A percentile compares a stretch with the other conserved stretches of the same genome.
These are phyloP conservation scores for Dicrostonyx torquatus DNA, from an alignment of 2,797 vertebrate species.

Conservation along the genomic window DNA sequence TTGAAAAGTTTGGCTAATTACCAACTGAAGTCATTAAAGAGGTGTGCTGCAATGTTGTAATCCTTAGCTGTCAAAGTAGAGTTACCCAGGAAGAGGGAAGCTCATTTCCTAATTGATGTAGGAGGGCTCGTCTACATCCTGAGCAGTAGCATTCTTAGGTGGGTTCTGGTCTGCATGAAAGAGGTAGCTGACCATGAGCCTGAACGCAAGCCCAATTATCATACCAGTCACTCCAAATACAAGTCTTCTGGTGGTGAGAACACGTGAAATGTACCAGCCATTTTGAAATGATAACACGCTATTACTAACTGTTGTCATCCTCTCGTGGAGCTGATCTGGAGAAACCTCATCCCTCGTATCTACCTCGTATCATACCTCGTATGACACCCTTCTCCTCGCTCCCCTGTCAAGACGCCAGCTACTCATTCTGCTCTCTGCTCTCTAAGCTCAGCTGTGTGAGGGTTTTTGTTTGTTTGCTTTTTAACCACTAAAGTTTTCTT, in stretches of 20 bases:
- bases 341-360: not conserved
- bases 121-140: no score
- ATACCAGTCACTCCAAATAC: not conserved
- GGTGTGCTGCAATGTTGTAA: not conserved
- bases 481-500: not conserved
- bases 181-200: not conserved
- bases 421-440: not conserved
- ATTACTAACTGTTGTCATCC: not conserved
- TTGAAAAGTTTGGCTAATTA: constrained; percentile 26
- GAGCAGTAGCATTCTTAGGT: not conserved
- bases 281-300: not conserved
- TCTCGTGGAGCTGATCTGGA: not conserved
- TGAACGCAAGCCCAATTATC: not conserved
- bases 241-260: not conserved
- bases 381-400: not conserved
- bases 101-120: not conserved
- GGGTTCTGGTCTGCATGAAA: not conserved
- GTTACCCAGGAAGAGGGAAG: not conserved
- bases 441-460: not conserved
- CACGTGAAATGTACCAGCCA: not conserved
- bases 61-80: not conserved
- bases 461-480: not conserved
- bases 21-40: constrained; percentile 22
- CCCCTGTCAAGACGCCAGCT: no score
- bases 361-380: not conserved